phyloP scores from a whole-genome alignment of 2,888 invertebrate species.

The Ephialtes manifestator region DNA sequence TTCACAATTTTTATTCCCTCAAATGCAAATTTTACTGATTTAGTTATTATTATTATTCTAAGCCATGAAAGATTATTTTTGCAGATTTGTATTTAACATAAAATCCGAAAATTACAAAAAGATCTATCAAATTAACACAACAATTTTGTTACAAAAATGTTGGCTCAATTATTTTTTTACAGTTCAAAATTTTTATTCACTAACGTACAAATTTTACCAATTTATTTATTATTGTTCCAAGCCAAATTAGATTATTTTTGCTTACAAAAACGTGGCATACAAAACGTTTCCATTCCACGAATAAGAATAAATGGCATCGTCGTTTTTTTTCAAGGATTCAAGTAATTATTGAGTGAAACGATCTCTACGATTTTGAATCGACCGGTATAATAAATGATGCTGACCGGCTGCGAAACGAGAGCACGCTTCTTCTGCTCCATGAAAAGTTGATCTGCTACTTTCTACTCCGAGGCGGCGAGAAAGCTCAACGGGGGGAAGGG shows the following conservation, averaged over 20 bases:
- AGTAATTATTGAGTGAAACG: neutral
- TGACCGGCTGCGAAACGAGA: slow-evolving; percentile 73
- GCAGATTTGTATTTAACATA: too few relatives aligned
- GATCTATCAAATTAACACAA: too few relatives aligned
- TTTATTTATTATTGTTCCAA: too few relatives aligned
- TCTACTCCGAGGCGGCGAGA: slow-evolving; percentile 75
- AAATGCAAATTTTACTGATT: too few relatives aligned
- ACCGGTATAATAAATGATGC: slow-evolving; percentile 34
- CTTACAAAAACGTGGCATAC: neutral
- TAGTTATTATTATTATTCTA: too few relatives aligned
- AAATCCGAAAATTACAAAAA: too few relatives aligned
- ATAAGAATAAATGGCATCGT: neutral
- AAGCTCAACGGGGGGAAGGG: slow-evolving; percentile 55
- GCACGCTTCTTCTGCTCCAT: slow-evolving; percentile 67
- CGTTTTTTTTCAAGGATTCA: neutral
- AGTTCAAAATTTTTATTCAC: neutral
- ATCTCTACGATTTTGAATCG: neutral
- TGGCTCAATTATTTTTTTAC: too few relatives aligned
- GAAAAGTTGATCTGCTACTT: slow-evolving; percentile 78
- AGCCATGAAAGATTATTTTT: too few relatives aligned
- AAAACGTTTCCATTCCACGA: neutral
- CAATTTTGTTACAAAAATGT: too few relatives aligned
- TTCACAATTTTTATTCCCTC: too few relatives aligned
- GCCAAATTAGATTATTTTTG: neutral
- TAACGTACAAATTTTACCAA: neutral